Percentiles rank a stretch among this genome's conserved stretches.
Conservation (phyloP, 1,140 invertebrate species). For the Achroia grisella region DNA sequence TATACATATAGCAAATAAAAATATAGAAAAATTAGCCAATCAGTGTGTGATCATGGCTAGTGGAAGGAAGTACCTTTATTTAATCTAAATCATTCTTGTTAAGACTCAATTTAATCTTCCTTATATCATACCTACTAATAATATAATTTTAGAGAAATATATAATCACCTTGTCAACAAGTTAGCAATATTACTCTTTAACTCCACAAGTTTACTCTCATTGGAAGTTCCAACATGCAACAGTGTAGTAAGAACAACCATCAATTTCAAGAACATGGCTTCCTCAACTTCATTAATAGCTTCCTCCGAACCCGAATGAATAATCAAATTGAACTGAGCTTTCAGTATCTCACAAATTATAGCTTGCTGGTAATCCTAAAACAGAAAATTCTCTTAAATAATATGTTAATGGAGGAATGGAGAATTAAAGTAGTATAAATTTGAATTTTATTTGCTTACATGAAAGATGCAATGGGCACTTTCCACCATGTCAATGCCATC, state of each 20-base stretch:
- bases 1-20: background rate
- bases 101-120: too few relatives aligned
- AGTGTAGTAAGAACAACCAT: conserved; percentile 83
- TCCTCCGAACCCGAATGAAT: conserved; percentile 65
- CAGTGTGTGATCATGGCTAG: too few relatives aligned
- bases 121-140: too few relatives aligned
- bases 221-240: conserved; percentile 77
- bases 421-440: background rate
- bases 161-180: conserved; percentile 72
- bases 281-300: conserved; percentile 77
- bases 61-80: too few relatives aligned
- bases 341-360: conserved; percentile 88
- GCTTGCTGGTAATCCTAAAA: conserved; percentile 79
- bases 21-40: too few relatives aligned
- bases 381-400: conserved; percentile 11
- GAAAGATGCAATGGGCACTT: conserved; percentile 31
- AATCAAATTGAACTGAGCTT: conserved; percentile 92
- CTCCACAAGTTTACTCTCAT: conserved; percentile 79
- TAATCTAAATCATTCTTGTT: too few relatives aligned
- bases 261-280: conserved; percentile 82
- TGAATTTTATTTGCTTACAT: conserved; percentile 19
- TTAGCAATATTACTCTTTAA: conserved; percentile 82
- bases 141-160: background rate
- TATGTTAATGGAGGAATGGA: background rate
- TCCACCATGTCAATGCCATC: conserved; percentile 26